Evolutionary conservation across 2,888 invertebrate genomes (phyloP).

Genomic region (Hypena proboscidalis): DNA sequence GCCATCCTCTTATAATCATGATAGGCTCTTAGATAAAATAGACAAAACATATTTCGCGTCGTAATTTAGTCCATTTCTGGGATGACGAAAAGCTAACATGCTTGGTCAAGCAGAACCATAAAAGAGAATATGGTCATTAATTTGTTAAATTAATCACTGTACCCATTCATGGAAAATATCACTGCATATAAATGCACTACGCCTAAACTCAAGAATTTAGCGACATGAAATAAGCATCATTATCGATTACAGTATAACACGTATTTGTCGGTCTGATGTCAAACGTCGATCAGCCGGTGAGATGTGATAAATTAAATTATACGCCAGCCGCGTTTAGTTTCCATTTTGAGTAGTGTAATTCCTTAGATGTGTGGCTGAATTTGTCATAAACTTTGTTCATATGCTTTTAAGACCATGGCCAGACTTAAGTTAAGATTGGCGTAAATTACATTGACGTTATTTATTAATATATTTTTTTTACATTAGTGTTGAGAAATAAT

Average conservation of each 20-base stretch:
- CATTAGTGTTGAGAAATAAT: no score
- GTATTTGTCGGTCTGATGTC: slow-evolving; percentile 42
- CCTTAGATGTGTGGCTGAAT: slow-evolving; percentile 53
- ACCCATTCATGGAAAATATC: slow-evolving; percentile 35
- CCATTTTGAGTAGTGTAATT: slow-evolving; percentile 49
- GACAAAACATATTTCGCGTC: not conserved
- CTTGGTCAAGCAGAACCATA: slow-evolving; percentile 14
- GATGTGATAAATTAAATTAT: slow-evolving; percentile 51
- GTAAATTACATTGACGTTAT: no score
- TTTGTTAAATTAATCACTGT: slow-evolving; percentile 20
- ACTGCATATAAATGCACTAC: slow-evolving; percentile 45
- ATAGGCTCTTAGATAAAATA: no score
- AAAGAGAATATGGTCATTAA: slow-evolving; percentile 12
- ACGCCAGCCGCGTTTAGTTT: slow-evolving; percentile 31
- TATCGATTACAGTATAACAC: slow-evolving; percentile 47
- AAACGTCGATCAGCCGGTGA: slow-evolving; percentile 44
- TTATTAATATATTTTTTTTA: no score
- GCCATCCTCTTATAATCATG: no score
- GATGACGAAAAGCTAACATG: not conserved
- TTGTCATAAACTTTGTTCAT: slow-evolving; percentile 44
- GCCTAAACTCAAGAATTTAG: slow-evolving; percentile 50
- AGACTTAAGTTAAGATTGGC: not conserved
- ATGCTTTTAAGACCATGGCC: not conserved
- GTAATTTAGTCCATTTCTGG: not conserved
- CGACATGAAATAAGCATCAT: slow-evolving; percentile 46